Percentiles rank a stretch among this genome's conserved stretches.
These are phyloP conservation scores for Brachypteracias leptosomus DNA, from an alignment of 2,113 vertebrate genomes.

Conservation along the genomic window DNA sequence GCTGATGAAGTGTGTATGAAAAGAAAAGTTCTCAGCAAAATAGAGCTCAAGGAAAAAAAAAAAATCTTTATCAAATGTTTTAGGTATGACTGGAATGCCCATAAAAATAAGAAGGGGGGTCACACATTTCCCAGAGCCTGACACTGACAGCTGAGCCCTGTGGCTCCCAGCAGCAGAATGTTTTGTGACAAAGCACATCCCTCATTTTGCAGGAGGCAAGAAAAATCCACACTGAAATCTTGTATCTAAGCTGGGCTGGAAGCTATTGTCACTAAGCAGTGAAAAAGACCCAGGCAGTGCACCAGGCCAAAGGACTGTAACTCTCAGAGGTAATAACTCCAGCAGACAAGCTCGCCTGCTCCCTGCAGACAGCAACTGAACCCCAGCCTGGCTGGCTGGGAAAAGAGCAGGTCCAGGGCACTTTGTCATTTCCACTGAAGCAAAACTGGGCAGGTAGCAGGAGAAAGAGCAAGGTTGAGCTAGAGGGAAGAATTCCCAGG, in stretches of 20 bases:
- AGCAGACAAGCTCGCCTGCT: not conserved
- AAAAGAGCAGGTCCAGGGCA: not conserved
- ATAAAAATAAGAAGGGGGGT: constrained; percentile 42
- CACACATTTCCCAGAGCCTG: constrained; percentile 31
- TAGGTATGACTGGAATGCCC: constrained; percentile 48
- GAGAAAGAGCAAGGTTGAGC: not conserved
- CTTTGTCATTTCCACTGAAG: not conserved
- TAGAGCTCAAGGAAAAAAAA: not conserved
- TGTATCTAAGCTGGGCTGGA: not conserved
- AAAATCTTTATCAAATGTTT: not conserved
- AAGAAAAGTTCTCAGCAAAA: not conserved
- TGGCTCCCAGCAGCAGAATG: not conserved
- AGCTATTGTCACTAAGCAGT: not conserved
- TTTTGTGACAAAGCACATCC: not conserved
- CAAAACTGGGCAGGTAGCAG: not conserved
- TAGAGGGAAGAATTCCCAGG: not conserved
- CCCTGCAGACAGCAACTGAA: not conserved
- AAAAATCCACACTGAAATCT: not conserved
- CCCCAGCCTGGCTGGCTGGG: not conserved
- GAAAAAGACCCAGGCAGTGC: not conserved
- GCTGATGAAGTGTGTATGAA: not conserved
- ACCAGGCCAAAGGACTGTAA: not conserved
- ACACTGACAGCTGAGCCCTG: not conserved
- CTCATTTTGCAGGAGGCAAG: not conserved
- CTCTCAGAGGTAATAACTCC: not conserved